Evolutionary conservation across 1,140 invertebrate species (phyloP).

Genomic region (Acromyrmex charruanus): DNA sequence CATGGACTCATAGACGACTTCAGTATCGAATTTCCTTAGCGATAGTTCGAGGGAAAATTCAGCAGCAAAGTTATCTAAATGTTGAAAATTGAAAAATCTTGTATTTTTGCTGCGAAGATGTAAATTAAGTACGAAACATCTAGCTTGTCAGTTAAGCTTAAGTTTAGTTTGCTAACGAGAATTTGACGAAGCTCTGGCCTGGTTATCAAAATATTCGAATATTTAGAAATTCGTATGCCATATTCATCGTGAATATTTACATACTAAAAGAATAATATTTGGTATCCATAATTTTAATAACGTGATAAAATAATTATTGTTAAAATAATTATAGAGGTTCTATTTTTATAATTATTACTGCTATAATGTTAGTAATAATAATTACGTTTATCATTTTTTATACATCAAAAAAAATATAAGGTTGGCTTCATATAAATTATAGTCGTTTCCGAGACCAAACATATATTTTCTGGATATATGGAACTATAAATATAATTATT

Average conservation of each 20-base stretch:
- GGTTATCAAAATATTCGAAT: not conserved
- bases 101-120: not conserved
- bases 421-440: too few relatives aligned
- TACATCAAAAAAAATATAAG: too few relatives aligned
- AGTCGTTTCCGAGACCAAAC: too few relatives aligned
- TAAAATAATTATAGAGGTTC: too few relatives aligned
- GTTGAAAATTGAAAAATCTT: constrained; percentile 5
- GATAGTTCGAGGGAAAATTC: constrained; percentile 9
- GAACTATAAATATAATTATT: too few relatives aligned
- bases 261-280: too few relatives aligned
- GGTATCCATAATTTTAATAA: too few relatives aligned
- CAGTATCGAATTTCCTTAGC: constrained; percentile 20
- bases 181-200: not conserved
- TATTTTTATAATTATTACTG: too few relatives aligned
- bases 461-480: too few relatives aligned
- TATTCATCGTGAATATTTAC: not conserved
- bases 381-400: too few relatives aligned
- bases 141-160: not conserved
- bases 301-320: too few relatives aligned
- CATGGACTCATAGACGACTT: not conserved
- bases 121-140: not conserved
- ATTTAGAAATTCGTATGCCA: not conserved
- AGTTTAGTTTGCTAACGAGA: not conserved
- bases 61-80: not conserved
- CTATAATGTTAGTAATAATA: too few relatives aligned